Evolutionary conservation across 2,888 invertebrate genomes (phyloP), one percentile per base, ranked within the genome.

Genomic region (Orthosia incerta): DNA sequence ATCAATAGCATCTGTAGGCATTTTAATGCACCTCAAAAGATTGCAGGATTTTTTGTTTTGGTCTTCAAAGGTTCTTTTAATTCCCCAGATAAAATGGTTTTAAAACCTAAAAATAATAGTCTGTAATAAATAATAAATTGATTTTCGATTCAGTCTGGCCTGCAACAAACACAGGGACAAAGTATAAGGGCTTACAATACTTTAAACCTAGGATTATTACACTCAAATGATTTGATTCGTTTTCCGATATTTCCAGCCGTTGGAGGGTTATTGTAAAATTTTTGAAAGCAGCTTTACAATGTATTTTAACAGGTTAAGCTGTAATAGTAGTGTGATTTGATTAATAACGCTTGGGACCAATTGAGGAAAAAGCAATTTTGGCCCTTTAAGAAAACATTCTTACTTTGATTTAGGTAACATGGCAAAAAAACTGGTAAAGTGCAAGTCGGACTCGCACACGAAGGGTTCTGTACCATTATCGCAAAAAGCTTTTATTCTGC

Each of bases 131-230:
- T 9, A 39, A 9, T 39, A 9, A 39, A 39, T 39, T 39, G 39
- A 71, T 71, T 78, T 68, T 64, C 20, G 9, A 23, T 73, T 57
- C 18, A 56, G 51, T 63, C 26, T 48, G 16, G 16, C 31, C 62
- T 59, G 55, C 59, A 53, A 20, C 4, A 51, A 20, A 75, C 26
- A 45, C 46, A 26, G 51, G 62, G 56, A 71, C 15, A 64, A 81
- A 71, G 39, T 57, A 68, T 20, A 75, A 71, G 51, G 70, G 70
- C 60, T 80, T 76, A 79, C 56, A 71, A 74, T 46, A 72, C 79
- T 80, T 76, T 86, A 81, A 87, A 77, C 80, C 76, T 66, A 64
- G 66, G 90, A 90, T 88, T 90, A 89, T 86, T 86, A 83, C 87
- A 83, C 85, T 85, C 74, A 76, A 79, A 83, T 67, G 76, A 77